These are phyloP conservation scores for Helogale parvula DNA, from an alignment of 2,113 vertebrate species.

Conservation along the genomic window DNA sequence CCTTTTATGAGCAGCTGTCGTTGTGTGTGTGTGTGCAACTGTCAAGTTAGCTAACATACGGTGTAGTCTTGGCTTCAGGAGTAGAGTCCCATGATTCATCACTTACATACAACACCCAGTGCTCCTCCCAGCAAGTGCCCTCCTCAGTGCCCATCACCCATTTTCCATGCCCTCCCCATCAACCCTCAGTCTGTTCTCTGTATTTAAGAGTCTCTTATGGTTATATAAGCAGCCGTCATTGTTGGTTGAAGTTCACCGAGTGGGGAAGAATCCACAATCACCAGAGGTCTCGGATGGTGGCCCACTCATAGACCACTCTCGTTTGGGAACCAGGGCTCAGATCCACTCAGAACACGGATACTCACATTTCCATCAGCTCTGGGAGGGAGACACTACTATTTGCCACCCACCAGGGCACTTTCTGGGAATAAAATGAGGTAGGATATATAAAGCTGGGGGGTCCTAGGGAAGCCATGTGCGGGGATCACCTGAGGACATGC, in stretches of 20 bases:
- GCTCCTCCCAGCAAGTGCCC: no score
- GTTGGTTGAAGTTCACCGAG: neutral
- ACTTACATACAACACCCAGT: no score
- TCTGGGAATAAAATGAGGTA: neutral
- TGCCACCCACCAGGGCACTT: neutral
- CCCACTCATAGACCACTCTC: neutral
- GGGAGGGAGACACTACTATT: neutral
- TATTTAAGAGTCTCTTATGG: no score
- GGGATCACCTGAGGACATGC: fast-evolving
- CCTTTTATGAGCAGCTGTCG: neutral
- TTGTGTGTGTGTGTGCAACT: neutral
- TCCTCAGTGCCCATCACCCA: no score
- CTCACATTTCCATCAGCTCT: fast-evolving
- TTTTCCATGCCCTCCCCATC: no score
- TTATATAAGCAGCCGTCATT: neutral
- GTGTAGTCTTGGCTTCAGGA: no score
- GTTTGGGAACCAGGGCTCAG: fast-evolving
- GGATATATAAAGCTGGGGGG: neutral
- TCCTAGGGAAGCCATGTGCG: neutral
- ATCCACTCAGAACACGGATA: fast-evolving
- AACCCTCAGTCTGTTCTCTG: no score
- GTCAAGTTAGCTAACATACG: neutral
- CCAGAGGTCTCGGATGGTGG: fast-evolving
- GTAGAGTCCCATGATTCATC: no score
- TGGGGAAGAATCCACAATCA: neutral